phyloP scores from a whole-genome alignment of 2,888 invertebrate species.

The Drosophila pseudotakahashii region DNA sequence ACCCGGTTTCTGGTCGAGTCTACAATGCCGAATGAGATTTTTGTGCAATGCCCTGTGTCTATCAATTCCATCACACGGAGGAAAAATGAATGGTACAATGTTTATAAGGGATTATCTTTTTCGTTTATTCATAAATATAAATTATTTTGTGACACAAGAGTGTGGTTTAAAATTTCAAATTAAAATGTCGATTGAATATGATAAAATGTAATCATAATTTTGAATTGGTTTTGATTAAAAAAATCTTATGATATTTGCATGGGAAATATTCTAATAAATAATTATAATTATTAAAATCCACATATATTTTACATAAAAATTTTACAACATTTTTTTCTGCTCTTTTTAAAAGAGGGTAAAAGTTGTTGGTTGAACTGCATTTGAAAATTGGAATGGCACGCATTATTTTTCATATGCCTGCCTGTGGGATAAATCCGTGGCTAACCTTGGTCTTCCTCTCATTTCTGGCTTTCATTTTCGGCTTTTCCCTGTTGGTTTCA shows the following conservation, averaged over 20 bases:
- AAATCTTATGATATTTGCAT: too few species aligned
- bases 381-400: constrained; percentile 54
- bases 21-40: constrained; percentile 22
- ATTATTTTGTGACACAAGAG: too few species aligned
- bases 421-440: constrained; percentile 70
- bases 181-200: too few species aligned
- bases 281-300: too few species aligned
- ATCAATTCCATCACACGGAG: constrained; percentile 5
- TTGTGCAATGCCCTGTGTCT: constrained; percentile 10
- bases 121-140: too few species aligned
- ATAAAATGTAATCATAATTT: too few species aligned
- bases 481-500: constrained; percentile 54
- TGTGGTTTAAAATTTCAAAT: too few species aligned
- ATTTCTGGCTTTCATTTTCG: constrained; percentile 47
- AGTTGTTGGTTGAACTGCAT: constrained; percentile 42
- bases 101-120: too few species aligned
- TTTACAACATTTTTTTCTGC: background rate
- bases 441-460: constrained; percentile 41
- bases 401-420: constrained; percentile 74
- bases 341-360: constrained; percentile 6
- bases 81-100: too few species aligned
- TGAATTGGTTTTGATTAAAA: too few species aligned
- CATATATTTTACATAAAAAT: too few species aligned
- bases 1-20: constrained; percentile 9
- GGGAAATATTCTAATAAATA: too few species aligned